Evolutionary conservation across 1,140 invertebrate genomes (phyloP), one percentile per base, ranked within the genome.

Genomic region (Drosophila funebris): DNA sequence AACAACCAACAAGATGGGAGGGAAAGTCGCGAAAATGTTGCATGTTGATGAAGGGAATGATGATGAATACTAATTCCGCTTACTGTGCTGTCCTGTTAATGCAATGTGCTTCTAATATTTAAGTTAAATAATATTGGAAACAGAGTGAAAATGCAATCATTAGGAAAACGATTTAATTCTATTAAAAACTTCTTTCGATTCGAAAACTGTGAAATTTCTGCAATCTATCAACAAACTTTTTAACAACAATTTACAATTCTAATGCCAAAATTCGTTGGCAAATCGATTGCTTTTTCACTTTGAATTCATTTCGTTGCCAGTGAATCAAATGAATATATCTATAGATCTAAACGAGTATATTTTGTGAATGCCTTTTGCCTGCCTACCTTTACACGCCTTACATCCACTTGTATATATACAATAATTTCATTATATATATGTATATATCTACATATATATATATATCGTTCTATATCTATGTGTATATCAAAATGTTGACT

Each of bases 261-360:
- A 64, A 54, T 31, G 37, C 36, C 27, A 27, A 63, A 69, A 44
- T 43, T 44, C 22, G 16, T 27, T 53, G 66, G 13, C 24, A 37
- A 52, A 72, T 67, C 54, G 62, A 72, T 72, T 72, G 69, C 69
- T 63, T 74, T 71, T 74, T 33, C 67, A 58, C 29, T 18, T 41
- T 56, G 57, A 69, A 39, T 62, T 70, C 69, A n/a, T 70, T 56
- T 56, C 22, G 18, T 46, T 53, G 52, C 46, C 20, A 54, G 18
- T 63, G 66, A 70, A 39, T 54, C 13, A 27, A 46, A 58, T 39
- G 14, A 41, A 41, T 41, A 41, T 16, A 2, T 41, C 14, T 18
- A 60, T 61, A 14, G n/a, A 69, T 56, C 16, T 22, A 61, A 43
- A 9, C 24, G 46, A 37, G 50, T 29, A 22, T 24, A 22, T 63